These are phyloP conservation scores for Morpho helenor DNA, from an alignment of 2,888 invertebrate genomes.

Conservation along the genomic window DNA sequence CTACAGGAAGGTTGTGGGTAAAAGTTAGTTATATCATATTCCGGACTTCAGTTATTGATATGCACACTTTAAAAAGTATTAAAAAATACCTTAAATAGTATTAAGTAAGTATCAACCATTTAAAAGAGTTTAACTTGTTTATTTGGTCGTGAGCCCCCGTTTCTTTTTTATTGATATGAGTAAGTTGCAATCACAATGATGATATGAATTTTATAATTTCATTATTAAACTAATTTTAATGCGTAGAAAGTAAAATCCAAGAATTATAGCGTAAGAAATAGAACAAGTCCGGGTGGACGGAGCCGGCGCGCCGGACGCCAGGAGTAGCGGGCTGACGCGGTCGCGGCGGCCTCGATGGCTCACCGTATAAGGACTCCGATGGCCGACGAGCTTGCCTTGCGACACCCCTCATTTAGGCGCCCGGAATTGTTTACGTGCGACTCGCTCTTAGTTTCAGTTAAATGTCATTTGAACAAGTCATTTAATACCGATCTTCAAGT, in stretches of 20 bases:
- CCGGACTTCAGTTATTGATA: no score
- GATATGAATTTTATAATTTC: neutral
- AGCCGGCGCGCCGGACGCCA: slow-evolving; percentile 21
- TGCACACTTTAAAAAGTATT: no score
- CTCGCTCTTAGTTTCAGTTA: slow-evolving; percentile 12
- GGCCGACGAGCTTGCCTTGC: slow-evolving; percentile 52
- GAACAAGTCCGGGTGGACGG: slow-evolving; percentile 15
- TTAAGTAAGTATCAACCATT: no score
- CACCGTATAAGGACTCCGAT: slow-evolving; percentile 63
- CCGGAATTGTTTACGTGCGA: slow-evolving; percentile 21
- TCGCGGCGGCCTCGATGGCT: slow-evolving; percentile 52
- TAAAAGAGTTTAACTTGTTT: no score
- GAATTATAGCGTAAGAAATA: slow-evolving; percentile 11
- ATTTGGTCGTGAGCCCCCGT: no score
- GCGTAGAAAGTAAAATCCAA: slow-evolving; percentile 1
- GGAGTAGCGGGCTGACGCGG: slow-evolving; percentile 4
- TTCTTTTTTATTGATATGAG: no score
- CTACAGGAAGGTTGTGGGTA: no score
- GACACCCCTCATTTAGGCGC: slow-evolving; percentile 30
- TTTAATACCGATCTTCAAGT: neutral
- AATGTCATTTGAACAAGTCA: slow-evolving; percentile 13
- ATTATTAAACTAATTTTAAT: neutral
- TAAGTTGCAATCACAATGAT: no score
- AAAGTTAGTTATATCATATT: no score
- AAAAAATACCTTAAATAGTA: no score